Conservation (phyloP, 2,113 vertebrate species). For the Myrmecobius fasciatus region DNA sequence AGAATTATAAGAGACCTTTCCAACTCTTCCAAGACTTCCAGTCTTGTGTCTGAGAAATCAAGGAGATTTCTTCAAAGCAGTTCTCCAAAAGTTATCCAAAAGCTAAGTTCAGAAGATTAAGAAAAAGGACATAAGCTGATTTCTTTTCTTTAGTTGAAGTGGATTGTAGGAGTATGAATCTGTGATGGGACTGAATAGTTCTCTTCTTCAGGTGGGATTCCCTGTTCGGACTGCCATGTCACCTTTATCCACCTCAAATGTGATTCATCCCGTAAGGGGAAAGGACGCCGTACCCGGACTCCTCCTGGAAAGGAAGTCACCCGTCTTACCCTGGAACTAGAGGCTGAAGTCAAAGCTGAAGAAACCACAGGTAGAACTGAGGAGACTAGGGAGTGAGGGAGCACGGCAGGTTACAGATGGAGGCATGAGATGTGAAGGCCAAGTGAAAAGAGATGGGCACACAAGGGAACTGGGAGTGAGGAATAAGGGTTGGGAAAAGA, state of each 20-base stretch:
- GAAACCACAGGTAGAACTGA: slow-evolving; percentile 92
- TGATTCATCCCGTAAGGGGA: slow-evolving; percentile 93
- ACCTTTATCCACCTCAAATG: slow-evolving; percentile 98
- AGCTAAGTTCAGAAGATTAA: background rate
- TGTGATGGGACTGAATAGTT: slow-evolving; percentile 35
- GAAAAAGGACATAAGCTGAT: background rate
- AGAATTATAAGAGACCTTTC: background rate
- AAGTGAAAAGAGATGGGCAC: background rate
- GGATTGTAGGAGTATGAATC: background rate
- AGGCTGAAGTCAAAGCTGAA: slow-evolving; percentile 94
- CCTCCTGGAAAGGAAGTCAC: slow-evolving; percentile 93
- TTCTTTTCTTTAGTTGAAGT: too few relatives aligned
- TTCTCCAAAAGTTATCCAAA: background rate
- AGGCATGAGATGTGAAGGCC: background rate
- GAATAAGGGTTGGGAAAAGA: background rate
- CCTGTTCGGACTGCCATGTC: slow-evolving; percentile 95
- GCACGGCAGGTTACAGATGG: background rate
- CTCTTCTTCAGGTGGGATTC: slow-evolving; percentile 83
- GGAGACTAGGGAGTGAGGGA: background rate
- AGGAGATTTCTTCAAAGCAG: background rate
- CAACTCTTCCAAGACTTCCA: background rate
- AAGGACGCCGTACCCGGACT: slow-evolving; percentile 92
- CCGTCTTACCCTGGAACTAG: slow-evolving; percentile 95
- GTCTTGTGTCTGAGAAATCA: background rate
- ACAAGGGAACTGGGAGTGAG: background rate